Conservation (phyloP, 1,140 invertebrate species). For the Acromyrmex echinatior region DNA sequence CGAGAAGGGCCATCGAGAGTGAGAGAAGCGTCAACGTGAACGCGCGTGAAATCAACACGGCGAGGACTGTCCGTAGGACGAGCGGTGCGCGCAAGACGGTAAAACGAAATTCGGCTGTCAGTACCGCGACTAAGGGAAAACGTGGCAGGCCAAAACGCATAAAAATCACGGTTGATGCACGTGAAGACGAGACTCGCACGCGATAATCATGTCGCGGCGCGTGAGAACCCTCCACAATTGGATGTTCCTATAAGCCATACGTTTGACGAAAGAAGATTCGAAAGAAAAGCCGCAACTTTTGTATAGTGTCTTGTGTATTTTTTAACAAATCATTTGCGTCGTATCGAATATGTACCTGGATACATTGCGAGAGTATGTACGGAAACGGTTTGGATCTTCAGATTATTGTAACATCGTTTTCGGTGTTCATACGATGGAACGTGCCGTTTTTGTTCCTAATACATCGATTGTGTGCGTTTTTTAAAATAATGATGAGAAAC, state of each 20-base stretch:
- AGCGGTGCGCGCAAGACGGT: slow-evolving; percentile 41
- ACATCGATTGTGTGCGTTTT: slow-evolving; percentile 17
- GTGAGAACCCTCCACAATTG: slow-evolving; percentile 66
- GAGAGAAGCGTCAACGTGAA: slow-evolving; percentile 50
- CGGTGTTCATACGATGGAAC: background rate
- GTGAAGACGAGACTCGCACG: slow-evolving; percentile 31
- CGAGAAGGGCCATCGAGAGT: slow-evolving; percentile 50
- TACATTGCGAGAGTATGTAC: slow-evolving; percentile 39
- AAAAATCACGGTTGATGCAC: slow-evolving; percentile 50
- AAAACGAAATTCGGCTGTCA: slow-evolving; percentile 48
- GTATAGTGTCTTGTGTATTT: slow-evolving; percentile 69
- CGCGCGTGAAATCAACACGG: slow-evolving; percentile 45
- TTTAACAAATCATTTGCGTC: slow-evolving; percentile 71
- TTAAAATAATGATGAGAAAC: background rate
- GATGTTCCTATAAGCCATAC: slow-evolving; percentile 75
- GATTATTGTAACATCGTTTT: slow-evolving; percentile 38
- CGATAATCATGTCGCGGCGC: slow-evolving; percentile 21
- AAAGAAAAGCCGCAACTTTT: slow-evolving; percentile 45
- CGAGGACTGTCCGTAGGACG: slow-evolving; percentile 44
- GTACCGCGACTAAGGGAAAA: slow-evolving; percentile 64
- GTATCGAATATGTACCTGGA: slow-evolving; percentile 74
- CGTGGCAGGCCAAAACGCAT: slow-evolving; percentile 74
- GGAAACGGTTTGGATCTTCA: slow-evolving; percentile 1
- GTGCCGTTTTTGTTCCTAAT: slow-evolving; percentile 54
- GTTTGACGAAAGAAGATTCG: slow-evolving; percentile 57